Conservation (phyloP, 2,113 vertebrate genomes). For the Megaptera novaeangliae region DNA sequence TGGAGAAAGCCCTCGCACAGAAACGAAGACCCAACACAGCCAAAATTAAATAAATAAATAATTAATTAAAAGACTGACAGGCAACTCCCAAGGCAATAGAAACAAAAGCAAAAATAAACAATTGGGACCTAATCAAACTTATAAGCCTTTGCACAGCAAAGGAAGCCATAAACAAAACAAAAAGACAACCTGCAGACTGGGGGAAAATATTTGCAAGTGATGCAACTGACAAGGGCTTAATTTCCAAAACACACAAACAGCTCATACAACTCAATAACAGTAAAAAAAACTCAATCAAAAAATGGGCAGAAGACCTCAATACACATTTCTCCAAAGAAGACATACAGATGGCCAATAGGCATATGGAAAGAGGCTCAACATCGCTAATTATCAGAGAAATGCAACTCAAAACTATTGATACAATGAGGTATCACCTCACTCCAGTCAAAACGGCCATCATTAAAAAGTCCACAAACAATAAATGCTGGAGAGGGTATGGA, state of each 20-base stretch:
- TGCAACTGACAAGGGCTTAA: background rate
- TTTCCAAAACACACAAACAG: background rate
- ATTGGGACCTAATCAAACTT: background rate
- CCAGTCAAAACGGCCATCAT: background rate
- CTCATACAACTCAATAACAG: background rate
- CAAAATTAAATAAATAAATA: too few relatives aligned
- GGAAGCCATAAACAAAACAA: background rate
- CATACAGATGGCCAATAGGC: background rate
- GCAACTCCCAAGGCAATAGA: background rate
- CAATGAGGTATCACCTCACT: background rate
- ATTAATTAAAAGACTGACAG: background rate
- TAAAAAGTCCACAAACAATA: background rate
- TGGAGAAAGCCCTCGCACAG: too few relatives aligned
- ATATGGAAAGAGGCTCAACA: background rate
- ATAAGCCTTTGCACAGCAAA: background rate
- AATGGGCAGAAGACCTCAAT: background rate
- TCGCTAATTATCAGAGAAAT: background rate
- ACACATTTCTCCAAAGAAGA: background rate
- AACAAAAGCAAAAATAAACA: background rate
- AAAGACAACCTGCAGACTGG: background rate
- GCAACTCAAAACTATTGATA: background rate
- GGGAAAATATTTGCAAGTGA: background rate
- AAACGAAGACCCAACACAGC: too few relatives aligned
- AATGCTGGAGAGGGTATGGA: background rate
- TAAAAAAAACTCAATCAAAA: background rate